Evolutionary conservation across 2,113 vertebrate species (phyloP).

Genomic region (Platysteira castanea): DNA sequence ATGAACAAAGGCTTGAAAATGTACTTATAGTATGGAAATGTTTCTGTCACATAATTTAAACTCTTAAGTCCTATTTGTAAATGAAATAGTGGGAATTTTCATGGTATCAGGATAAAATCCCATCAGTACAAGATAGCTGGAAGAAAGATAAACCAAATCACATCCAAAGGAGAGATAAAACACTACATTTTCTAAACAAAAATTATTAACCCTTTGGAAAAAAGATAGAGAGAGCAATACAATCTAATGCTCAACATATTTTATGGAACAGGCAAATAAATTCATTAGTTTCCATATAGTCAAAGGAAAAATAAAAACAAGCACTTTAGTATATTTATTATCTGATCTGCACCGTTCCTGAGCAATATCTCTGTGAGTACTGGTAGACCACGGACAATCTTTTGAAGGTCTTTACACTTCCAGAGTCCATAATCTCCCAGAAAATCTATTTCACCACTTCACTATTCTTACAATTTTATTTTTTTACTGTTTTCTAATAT

Average conservation of each 20-base stretch:
- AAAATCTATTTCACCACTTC: neutral
- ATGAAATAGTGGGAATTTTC: neutral
- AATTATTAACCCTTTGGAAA: neutral
- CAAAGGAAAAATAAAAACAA: neutral
- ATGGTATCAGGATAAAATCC: neutral
- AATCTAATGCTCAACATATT: neutral
- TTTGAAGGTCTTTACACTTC: neutral
- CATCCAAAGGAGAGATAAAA: neutral
- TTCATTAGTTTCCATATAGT: neutral
- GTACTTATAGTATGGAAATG: neutral
- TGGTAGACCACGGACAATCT: rapidly evolving
- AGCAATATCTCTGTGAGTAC: neutral
- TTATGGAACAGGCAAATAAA: neutral
- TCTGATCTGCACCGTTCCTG: neutral
- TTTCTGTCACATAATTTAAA: neutral
- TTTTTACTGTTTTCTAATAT: neutral
- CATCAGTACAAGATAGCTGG: neutral
- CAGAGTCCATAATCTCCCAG: neutral
- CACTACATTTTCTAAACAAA: neutral
- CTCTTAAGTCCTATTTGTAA: neutral
- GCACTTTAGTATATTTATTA: neutral
- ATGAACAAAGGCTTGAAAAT: neutral
- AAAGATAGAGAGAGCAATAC: neutral
- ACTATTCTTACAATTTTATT: neutral
- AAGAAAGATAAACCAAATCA: neutral